Evolutionary conservation across 2,797 vertebrate genomes (phyloP).

Genomic region (Hippocampus kuda): DNA sequence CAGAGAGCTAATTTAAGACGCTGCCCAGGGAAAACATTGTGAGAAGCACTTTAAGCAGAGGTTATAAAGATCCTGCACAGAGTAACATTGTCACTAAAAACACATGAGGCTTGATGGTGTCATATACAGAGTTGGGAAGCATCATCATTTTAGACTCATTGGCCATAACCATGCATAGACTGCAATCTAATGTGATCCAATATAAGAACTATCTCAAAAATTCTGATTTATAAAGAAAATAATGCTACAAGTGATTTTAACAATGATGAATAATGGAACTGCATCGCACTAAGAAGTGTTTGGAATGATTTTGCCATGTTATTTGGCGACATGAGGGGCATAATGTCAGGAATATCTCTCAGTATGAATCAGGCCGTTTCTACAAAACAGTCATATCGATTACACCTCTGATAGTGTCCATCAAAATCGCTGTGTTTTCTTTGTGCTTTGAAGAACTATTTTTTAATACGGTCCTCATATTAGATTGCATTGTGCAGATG

Average conservation of each 20-base stretch:
- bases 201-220: no score
- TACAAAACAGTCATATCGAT: neutral
- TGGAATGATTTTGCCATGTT: no score
- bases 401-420: neutral
- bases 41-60: conserved; percentile 13
- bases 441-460: neutral
- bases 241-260: no score
- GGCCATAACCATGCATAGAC: no score
- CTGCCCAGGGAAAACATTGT: conserved; percentile 17
- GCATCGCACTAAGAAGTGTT: no score
- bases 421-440: neutral
- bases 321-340: no score
- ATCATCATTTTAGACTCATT: no score
- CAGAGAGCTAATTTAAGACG: conserved; percentile 21
- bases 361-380: neutral
- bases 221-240: no score
- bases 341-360: neutral
- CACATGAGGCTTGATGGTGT: neutral
- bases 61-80: conserved; percentile 9
- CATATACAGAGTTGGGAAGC: neutral
- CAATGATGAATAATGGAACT: neutral
- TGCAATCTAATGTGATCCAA: no score
- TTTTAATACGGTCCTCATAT: neutral
- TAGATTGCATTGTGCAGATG: neutral
- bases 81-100: conserved; percentile 10